Evolutionary conservation across 1,140 invertebrate genomes (phyloP).

Genomic region (Aricia agestis): DNA sequence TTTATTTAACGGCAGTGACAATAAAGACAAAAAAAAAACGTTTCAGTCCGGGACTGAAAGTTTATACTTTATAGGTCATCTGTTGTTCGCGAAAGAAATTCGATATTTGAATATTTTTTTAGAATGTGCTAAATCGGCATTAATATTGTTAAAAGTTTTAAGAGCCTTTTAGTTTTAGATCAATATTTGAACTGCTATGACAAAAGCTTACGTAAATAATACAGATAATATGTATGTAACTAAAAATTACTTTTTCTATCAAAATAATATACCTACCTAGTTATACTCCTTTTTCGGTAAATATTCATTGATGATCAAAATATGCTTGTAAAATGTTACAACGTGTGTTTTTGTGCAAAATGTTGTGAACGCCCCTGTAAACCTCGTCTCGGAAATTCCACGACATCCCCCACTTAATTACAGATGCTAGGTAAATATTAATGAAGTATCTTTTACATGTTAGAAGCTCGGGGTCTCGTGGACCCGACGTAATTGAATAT

Average conservation of each 20-base stretch:
- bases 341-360: constrained; percentile 13
- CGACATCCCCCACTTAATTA: constrained; percentile 42
- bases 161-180: too few species aligned
- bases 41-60: neutral
- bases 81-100: neutral
- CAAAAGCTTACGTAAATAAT: too few species aligned
- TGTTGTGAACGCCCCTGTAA: neutral
- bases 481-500: constrained; percentile 24
- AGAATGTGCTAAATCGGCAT: neutral
- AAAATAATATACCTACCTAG: too few species aligned
- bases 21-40: too few species aligned
- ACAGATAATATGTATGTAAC: too few species aligned
- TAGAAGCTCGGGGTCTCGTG: constrained; percentile 41
- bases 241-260: too few species aligned
- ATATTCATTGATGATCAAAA: neutral
- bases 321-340: neutral
- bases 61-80: neutral
- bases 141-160: neutral
- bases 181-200: too few species aligned
- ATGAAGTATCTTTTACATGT: constrained; percentile 58
- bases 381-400: neutral
- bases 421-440: constrained; percentile 51
- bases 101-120: neutral
- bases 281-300: neutral
- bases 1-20: too few species aligned